Conservation (phyloP, 2,113 vertebrate species). For the Oncorhynchus keta region DNA sequence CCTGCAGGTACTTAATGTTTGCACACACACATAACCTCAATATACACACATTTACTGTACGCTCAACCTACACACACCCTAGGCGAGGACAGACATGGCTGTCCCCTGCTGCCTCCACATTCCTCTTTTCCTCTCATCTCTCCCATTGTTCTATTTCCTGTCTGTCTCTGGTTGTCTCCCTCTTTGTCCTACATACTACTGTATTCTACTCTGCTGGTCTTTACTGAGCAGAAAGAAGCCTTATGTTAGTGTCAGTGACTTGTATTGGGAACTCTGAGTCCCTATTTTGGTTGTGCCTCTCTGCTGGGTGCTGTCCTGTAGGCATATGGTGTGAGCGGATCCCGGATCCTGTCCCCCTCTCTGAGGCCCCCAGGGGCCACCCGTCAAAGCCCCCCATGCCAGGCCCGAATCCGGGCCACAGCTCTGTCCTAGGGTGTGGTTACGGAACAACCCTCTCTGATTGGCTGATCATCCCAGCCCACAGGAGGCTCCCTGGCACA, state of each 20-base stretch:
- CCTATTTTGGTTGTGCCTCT: constrained; percentile 61
- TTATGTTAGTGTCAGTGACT: constrained; percentile 41
- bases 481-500: constrained; percentile 25
- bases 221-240: constrained; percentile 22
- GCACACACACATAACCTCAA: constrained; percentile 8
- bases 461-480: constrained; percentile 27
- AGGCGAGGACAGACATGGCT: too few relatives aligned
- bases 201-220: constrained; percentile 28
- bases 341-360: constrained; percentile 49
- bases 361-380: constrained; percentile 38
- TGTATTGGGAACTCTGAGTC: constrained; percentile 46
- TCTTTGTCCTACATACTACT: not conserved
- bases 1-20: not conserved
- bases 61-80: not conserved
- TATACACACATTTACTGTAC: constrained; percentile 1
- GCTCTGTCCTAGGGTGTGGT: constrained; percentile 39
- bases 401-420: constrained; percentile 26
- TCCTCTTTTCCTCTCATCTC: too few relatives aligned
- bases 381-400: constrained; percentile 29
- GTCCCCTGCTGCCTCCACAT: too few relatives aligned
- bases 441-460: constrained; percentile 33
- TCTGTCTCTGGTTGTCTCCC: not conserved
- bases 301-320: constrained; percentile 68
- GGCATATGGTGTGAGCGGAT: constrained; percentile 69
- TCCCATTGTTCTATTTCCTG: too few relatives aligned